Evolutionary conservation across 1,140 invertebrate species (phyloP).

Genomic region (Drosophila arawakana): DNA sequence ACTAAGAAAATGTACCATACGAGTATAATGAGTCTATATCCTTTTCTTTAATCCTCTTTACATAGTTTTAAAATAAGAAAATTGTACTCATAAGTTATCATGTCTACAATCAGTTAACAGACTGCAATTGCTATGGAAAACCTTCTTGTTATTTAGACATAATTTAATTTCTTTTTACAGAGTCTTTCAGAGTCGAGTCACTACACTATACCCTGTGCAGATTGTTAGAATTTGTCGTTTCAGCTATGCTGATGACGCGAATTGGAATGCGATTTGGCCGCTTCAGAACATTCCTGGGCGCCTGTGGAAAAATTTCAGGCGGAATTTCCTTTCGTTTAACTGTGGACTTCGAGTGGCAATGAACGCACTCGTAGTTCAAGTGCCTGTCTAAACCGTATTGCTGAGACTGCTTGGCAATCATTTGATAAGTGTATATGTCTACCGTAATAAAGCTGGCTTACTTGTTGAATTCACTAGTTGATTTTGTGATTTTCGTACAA

Average conservation of each 20-base stretch:
- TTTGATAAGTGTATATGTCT: background rate
- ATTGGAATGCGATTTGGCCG: conserved; percentile 44
- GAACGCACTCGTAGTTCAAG: conserved; percentile 11
- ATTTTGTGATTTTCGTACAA: background rate
- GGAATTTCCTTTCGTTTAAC: conserved; percentile 81
- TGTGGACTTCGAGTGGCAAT: conserved; percentile 33
- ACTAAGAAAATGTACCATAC: no score
- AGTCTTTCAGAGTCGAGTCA: no score
- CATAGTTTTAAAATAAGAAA: no score
- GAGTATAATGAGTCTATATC: no score
- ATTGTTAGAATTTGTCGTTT: conserved; percentile 11
- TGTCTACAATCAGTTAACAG: no score
- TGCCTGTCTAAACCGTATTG: background rate
- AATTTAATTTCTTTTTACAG: no score
- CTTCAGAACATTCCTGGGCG: conserved; percentile 37
- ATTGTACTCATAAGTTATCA: no score
- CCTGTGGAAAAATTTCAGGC: conserved; percentile 69
- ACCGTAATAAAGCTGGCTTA: background rate
- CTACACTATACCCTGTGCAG: no score
- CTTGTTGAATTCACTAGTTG: background rate
- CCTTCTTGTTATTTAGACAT: no score
- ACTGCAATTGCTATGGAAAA: no score
- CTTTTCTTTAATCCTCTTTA: no score
- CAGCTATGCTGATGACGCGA: conserved; percentile 42
- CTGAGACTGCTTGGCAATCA: background rate